Evolutionary conservation across 2,888 invertebrate genomes (phyloP), one percentile per base, ranked within the genome.

Genomic region (Acleris literana): DNA sequence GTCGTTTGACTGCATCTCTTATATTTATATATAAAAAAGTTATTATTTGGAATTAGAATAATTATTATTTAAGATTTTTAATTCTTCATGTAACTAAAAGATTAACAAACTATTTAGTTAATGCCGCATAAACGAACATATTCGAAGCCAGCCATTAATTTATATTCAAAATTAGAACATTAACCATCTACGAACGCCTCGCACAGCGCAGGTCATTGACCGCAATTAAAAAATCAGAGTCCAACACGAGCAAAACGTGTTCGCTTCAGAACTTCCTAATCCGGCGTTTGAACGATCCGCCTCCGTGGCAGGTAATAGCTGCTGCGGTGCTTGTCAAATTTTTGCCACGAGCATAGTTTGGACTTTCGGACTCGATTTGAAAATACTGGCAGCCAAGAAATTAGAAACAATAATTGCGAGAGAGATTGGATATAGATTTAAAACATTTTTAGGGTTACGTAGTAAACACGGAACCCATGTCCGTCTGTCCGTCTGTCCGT

Each of bases 181-280:
- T 17, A 56, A 44, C n/a, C n/a, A n/a, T n/a, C n/a, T n/a, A n/a
- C 25, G 44, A 43, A 46, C 25, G 17, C 22, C n/a, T 33, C 11
- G 33, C 29, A 29, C 1, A 33, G 13, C 25, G 20, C 25, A 57
- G 44, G 43, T 56, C 55, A 56, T 43, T 16, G 44, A 22, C 56
- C 22, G 22, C 44, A 57, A 57, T 57, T 57, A 57, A 57, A 20
- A n/a, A 57, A 57, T 57, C 56, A 57, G 16, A 44, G 44, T 56
- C 56, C 44, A 46, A 57, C 56, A 18, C 44, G 22, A 22, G 46
- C 56, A 57, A 57, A 57, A 46, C 44, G 43, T 20, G 20, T 18
- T 18, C 20, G 56, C 44, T 46, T 20, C 25, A 56, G 17, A 57
- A 44, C 56, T n/a, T 57, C 43, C 44, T 57, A 57, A 57, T 57